phyloP scores from a whole-genome alignment of 2,888 invertebrate genomes.

The Caenorhabditis sp. region DNA sequence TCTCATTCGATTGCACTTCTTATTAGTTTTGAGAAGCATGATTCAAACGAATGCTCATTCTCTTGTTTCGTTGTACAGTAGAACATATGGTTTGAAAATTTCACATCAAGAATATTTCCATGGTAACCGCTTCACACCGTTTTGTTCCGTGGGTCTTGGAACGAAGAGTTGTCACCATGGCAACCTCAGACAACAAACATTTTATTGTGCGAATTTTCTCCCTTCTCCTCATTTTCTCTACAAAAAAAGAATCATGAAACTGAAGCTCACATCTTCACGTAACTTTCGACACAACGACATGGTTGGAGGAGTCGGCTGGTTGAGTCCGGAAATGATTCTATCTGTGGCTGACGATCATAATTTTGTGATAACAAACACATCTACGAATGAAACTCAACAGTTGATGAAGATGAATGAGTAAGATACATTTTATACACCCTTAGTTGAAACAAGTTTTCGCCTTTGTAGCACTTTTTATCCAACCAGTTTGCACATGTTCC shows the following conservation, averaged over 20 bases:
- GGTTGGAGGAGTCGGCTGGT: conserved; percentile 92
- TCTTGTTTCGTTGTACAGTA: too few relatives aligned
- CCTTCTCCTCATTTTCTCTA: not conserved
- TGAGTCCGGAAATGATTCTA: conserved; percentile 87
- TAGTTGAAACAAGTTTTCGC: too few relatives aligned
- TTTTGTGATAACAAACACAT: conserved; percentile 75
- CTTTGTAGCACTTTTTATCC: conserved; percentile 44
- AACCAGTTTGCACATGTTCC: conserved; percentile 49
- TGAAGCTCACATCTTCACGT: conserved; percentile 72
- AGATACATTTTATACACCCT: not conserved
- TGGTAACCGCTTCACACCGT: too few relatives aligned
- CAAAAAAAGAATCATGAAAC: conserved; percentile 20
- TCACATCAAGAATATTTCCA: too few relatives aligned
- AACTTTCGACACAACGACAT: conserved; percentile 80
- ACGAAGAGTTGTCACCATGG: not conserved
- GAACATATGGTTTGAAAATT: too few relatives aligned
- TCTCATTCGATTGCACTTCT: too few relatives aligned
- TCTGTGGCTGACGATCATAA: conserved; percentile 92
- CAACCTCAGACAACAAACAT: not conserved
- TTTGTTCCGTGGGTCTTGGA: too few relatives aligned
- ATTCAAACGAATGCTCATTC: too few relatives aligned
- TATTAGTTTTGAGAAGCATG: too few relatives aligned
- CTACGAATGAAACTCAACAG: conserved; percentile 42
- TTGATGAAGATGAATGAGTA: conserved; percentile 42
- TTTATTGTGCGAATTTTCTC: not conserved